Evolutionary conservation across 2,888 invertebrate species (phyloP).

Genomic region (Malachius bipustulatus): DNA sequence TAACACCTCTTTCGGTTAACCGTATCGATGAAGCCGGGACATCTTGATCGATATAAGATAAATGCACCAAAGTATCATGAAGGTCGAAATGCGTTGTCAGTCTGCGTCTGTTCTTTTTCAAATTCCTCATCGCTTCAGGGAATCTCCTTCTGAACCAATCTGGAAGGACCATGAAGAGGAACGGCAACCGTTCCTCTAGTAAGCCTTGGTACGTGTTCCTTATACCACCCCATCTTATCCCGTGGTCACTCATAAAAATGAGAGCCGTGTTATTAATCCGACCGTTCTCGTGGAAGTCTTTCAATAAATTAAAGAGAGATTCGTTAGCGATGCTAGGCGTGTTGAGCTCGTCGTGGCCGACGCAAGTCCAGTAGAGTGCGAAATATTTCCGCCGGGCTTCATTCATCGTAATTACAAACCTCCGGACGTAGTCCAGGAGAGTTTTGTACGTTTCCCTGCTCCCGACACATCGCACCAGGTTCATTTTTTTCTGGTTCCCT

Average conservation of each 20-base stretch:
- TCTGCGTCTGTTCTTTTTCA: slow-evolving; percentile 52
- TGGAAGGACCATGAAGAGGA: slow-evolving; percentile 63
- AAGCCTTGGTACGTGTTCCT: slow-evolving; percentile 73
- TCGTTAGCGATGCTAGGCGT: slow-evolving; percentile 64
- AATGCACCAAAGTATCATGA: slow-evolving; percentile 63
- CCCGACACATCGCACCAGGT: slow-evolving; percentile 60
- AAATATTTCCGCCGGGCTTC: slow-evolving; percentile 53
- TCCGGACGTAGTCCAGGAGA: slow-evolving; percentile 57
- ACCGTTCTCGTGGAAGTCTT: slow-evolving; percentile 44
- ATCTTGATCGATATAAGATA: slow-evolving; percentile 45
- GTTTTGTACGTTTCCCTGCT: slow-evolving; percentile 56
- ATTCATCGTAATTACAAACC: slow-evolving; percentile 48
- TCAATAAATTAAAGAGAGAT: too few species aligned
- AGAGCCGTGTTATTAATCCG: slow-evolving; percentile 55
- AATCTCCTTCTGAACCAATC: slow-evolving; percentile 54
- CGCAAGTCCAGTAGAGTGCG: slow-evolving; percentile 73
- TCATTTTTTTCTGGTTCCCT: slow-evolving; percentile 51
- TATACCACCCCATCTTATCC: slow-evolving; percentile 76
- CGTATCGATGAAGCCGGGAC: slow-evolving; percentile 37
- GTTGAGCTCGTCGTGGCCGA: slow-evolving; percentile 78
- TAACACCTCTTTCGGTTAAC: slow-evolving; percentile 46
- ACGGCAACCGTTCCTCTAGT: slow-evolving; percentile 79
- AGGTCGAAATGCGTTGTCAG: slow-evolving; percentile 80
- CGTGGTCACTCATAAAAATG: slow-evolving; percentile 77
- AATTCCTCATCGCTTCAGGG: slow-evolving; percentile 48